These are phyloP conservation scores for Neotoxoptera formosana DNA, from an alignment of 1,140 invertebrate genomes.

Conservation along the genomic window DNA sequence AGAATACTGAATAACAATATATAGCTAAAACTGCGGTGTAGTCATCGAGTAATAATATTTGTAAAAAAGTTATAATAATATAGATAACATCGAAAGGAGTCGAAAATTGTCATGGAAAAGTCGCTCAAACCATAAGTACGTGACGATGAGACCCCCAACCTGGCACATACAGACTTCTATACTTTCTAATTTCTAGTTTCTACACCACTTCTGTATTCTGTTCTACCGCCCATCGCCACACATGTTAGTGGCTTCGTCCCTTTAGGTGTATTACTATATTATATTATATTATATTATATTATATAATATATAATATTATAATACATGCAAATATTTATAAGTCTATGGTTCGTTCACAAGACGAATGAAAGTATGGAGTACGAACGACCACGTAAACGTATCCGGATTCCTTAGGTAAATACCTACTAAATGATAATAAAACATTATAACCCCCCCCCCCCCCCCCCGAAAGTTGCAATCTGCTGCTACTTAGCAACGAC, in stretches of 20 bases:
- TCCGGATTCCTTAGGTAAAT: neutral
- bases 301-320: too few species aligned
- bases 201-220: neutral
- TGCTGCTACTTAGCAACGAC: conserved; percentile 5
- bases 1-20: too few species aligned
- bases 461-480: neutral
- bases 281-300: too few species aligned
- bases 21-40: too few species aligned
- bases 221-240: too few species aligned
- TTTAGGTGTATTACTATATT: too few species aligned
- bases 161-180: neutral
- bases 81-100: too few species aligned
- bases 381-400: neutral
- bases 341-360: neutral
- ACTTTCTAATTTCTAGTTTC: neutral
- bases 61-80: too few species aligned
- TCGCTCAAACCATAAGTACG: neutral
- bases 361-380: neutral
- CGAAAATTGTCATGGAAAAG: neutral
- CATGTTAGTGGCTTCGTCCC: too few species aligned
- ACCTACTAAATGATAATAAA: neutral
- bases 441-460: neutral
- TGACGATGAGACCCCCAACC: neutral
- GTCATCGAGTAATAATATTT: too few species aligned
- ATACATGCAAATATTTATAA: neutral